Percentiles rank a stretch among this genome's conserved stretches.
Evolutionary conservation across 2,797 vertebrate genomes (phyloP).

Genomic region (Eutrigla gurnardus): DNA sequence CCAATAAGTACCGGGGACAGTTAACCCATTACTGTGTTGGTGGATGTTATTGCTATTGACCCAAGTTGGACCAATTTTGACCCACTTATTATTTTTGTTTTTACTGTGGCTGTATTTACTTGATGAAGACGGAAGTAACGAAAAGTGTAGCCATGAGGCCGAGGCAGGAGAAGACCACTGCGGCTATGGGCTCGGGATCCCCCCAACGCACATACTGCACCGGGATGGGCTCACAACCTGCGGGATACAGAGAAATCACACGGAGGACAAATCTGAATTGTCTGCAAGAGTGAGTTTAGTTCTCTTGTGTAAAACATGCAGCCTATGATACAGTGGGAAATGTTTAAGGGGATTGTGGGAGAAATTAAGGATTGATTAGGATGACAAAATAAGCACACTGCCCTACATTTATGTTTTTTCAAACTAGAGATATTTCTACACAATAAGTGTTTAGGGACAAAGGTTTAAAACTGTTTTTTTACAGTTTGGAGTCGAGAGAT

Average conservation of each 20-base stretch:
- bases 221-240: slow-evolving; percentile 95
- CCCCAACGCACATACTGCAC: slow-evolving; percentile 97
- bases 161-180: slow-evolving; percentile 95
- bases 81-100: not conserved
- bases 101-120: slow-evolving; percentile 68
- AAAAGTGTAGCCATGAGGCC: slow-evolving; percentile 96
- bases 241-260: not conserved
- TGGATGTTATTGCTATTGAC: not conserved
- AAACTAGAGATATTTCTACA: slow-evolving; percentile 15
- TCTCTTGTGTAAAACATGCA: not conserved
- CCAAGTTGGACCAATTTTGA: not conserved
- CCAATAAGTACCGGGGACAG: fast-evolving
- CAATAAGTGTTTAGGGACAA: not conserved
- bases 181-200: slow-evolving; percentile 98
- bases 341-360: not conserved
- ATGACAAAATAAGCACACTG: not conserved
- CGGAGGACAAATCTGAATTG: not conserved
- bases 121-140: slow-evolving; percentile 94
- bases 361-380: not conserved
- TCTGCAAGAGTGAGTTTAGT: not conserved
- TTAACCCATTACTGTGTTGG: not conserved
- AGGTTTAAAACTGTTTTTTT: slow-evolving; percentile 5
- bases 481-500: slow-evolving; percentile 29
- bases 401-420: not conserved
- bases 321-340: not conserved